Evolutionary conservation across 2,113 vertebrate genomes (phyloP).

Genomic region (Bostrychus sinensis): DNA sequence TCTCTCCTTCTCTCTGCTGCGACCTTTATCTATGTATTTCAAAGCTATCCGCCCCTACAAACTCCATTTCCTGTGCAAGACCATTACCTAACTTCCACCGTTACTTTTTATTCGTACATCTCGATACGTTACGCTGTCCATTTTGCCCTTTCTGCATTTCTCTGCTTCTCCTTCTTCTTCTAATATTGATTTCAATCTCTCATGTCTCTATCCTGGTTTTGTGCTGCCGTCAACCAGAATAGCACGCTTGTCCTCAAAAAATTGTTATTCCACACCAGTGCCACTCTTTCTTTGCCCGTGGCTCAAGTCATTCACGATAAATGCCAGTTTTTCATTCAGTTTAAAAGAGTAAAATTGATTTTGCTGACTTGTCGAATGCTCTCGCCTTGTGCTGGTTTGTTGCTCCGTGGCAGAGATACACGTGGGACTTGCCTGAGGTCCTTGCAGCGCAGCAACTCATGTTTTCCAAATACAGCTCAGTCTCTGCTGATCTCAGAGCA

Average conservation of each 20-base stretch:
- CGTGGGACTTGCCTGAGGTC: conserved; percentile 46
- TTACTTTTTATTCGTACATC: conserved; percentile 70
- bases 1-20: conserved; percentile 42
- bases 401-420: conserved; percentile 35
- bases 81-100: conserved; percentile 76
- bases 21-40: conserved; percentile 80
- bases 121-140: conserved; percentile 51
- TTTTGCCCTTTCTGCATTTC: conserved; percentile 17
- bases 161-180: conserved; percentile 17
- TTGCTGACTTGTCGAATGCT: conserved; percentile 39
- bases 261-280: conserved; percentile 54
- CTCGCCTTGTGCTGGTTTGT: conserved; percentile 51
- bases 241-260: conserved; percentile 38
- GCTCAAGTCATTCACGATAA: conserved; percentile 43
- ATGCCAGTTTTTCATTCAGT: conserved; percentile 41
- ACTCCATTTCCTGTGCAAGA: conserved; percentile 79
- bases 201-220: conserved; percentile 33
- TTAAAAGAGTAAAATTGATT: conserved; percentile 42
- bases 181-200: conserved; percentile 52
- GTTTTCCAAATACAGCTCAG: conserved; percentile 43
- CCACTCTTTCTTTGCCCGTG: conserved; percentile 30
- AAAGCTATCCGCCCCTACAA: conserved; percentile 76
- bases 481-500: conserved; percentile 21
- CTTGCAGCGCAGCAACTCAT: conserved; percentile 29
- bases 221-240: conserved; percentile 48